Conservation (phyloP, 1,140 invertebrate genomes). For the Drosophila murphyi region DNA sequence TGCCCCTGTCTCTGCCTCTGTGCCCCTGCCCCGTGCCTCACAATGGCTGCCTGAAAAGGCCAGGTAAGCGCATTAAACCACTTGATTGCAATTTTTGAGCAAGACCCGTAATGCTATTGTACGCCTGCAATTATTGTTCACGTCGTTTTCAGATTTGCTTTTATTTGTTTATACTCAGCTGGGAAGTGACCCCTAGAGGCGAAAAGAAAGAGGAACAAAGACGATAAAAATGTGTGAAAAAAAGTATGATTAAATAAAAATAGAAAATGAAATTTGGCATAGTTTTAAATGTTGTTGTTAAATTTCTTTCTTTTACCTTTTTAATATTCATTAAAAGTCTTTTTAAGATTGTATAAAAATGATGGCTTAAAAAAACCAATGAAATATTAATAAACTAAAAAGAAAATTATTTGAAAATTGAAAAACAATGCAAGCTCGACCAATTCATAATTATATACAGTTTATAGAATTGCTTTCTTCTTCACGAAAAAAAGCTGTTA, state of each 20-base stretch:
- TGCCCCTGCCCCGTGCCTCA: no score
- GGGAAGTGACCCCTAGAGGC: slow-evolving; percentile 33
- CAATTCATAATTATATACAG: slow-evolving; percentile 10
- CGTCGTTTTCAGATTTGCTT: slow-evolving; percentile 48
- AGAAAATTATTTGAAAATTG: no score
- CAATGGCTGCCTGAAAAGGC: neutral
- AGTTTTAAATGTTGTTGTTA: neutral
- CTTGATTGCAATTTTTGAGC: slow-evolving; percentile 65
- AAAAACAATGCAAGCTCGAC: no score
- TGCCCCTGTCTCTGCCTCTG: neutral
- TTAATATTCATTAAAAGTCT: no score
- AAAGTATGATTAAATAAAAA: slow-evolving; percentile 16
- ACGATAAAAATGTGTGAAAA: slow-evolving; percentile 23
- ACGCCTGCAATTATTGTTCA: slow-evolving; percentile 44
- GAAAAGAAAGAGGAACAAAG: slow-evolving; percentile 29
- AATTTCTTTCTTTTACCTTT: no score
- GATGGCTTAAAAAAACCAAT: no score
- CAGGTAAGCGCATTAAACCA: slow-evolving; percentile 61
- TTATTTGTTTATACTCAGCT: slow-evolving; percentile 33
- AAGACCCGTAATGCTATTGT: slow-evolving; percentile 47
- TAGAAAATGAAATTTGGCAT: neutral
- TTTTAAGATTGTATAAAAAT: no score
- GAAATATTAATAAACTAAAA: no score
- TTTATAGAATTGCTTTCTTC: neutral
- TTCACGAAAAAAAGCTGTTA: neutral